A percentile compares a stretch with the other conserved stretches of the same genome.
phyloP scores from a whole-genome alignment of 2,888 invertebrate species.

The Cepaea hortensis region DNA sequence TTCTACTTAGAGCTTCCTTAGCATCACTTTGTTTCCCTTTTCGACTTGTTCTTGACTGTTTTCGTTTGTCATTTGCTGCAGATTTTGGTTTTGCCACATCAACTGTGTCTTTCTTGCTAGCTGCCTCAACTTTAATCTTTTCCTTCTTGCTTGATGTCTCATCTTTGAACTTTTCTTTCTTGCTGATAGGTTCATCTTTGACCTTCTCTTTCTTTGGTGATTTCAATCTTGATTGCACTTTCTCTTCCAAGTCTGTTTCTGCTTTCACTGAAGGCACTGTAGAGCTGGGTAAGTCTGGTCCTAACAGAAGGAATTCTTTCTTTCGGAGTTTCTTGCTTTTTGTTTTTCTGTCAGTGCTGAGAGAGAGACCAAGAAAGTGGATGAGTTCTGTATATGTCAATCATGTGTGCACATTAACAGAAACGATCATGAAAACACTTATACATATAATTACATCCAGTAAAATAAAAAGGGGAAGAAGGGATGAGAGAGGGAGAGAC shows the following conservation, averaged over 20 bases:
- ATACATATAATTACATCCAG: no score
- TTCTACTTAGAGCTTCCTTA: constrained; percentile 10
- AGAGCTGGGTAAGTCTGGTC: constrained; percentile 10
- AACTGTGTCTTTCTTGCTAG: background rate
- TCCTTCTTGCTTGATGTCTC: constrained; percentile 5
- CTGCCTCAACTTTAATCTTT: background rate
- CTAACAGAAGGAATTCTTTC: constrained; percentile 35
- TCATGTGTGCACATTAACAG: no score
- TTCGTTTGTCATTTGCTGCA: background rate
- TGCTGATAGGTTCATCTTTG: background rate
- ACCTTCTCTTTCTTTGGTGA: constrained; percentile 10
- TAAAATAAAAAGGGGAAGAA: no score
- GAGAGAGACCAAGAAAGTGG: no score
- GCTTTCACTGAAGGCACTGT: constrained; percentile 4
- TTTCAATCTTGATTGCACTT: background rate
- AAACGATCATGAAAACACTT: no score
- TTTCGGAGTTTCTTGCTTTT: constrained; percentile 37
- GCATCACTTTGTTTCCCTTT: background rate
- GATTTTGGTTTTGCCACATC: background rate
- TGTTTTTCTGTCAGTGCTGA: constrained; percentile 43
- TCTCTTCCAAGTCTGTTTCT: constrained; percentile 35
- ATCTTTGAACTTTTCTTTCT: constrained; percentile 27
- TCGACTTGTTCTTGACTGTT: background rate
- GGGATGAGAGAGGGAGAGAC: no score
- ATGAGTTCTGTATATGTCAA: no score